Base-by-base conservation (phyloP, 2,888 invertebrate genomes). In the Mythimna ferrago region DNA sequence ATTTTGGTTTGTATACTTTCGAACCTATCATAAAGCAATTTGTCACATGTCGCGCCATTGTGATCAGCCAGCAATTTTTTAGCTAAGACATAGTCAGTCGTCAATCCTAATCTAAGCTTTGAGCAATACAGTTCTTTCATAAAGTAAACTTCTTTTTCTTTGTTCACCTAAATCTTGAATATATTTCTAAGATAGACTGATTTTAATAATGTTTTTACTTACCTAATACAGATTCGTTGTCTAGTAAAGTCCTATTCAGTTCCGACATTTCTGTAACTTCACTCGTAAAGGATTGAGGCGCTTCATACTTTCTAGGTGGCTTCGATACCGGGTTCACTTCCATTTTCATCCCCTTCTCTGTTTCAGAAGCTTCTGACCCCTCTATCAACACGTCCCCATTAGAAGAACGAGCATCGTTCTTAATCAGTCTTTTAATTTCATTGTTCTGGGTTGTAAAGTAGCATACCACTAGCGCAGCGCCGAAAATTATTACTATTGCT, bases 251-350 rank as follows among this genome's bases (percentile, higher is more conserved):
- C 89, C 97, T 97, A 92, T 98, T 98, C 80, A 98, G 97, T 91
- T 98, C 98, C 66, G 98, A 98, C 93, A 98, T 97, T 93, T 98
- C 98, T 35, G 98, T 98, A 54, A 97, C 97, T 68, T 95, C 98
- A 78, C 97, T 97, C 21, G 97, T 97, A 19, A 97, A 96, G 44
- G 97, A 97, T 57, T 97, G 96, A 38, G 97, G 97, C 51, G 97
- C 96, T 82, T 98, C 98, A 81, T 97, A 97, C 77, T 95, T 97
- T 66, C 98, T 96, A 3, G 98, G 98, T 0, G 98, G 98, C 89
- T 98, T 98, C 77, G 97, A 97, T 32, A 98, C 97, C 0, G 98
- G 98, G 94, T 98, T 98, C 64, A 98, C 98, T 79, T 98, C 98
- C 11, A 97, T 97, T 84, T 98, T 97, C 61, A 98, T 95, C 35